These are phyloP conservation scores for Oreohelix idahoensis DNA, from an alignment of 1,140 invertebrate species.

Conservation along the genomic window DNA sequence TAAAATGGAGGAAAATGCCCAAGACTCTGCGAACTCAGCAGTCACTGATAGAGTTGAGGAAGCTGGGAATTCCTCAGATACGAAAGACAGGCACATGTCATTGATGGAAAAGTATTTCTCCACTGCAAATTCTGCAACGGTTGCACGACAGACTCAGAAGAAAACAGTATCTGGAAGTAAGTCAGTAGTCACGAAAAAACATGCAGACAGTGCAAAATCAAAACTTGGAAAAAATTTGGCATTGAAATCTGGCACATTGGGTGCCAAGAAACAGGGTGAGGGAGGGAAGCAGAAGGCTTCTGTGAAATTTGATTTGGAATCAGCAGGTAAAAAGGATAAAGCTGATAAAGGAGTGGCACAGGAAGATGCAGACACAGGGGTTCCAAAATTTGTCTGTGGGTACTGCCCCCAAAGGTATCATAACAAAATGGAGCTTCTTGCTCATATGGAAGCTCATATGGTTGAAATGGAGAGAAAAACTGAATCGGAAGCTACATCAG, in stretches of 20 bases:
- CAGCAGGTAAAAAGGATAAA: background rate
- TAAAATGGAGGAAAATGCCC: background rate
- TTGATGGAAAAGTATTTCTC: slow-evolving; percentile 41
- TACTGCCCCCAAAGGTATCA: slow-evolving; percentile 37
- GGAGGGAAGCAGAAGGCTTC: slow-evolving; percentile 6
- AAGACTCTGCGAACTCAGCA: background rate
- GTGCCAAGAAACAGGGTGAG: background rate
- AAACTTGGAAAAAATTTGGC: background rate
- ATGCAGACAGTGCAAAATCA: background rate
- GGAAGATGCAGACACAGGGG: slow-evolving; percentile 9
- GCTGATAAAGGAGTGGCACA: background rate
- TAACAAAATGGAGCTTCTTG: slow-evolving; percentile 32
- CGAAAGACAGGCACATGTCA: slow-evolving; percentile 3
- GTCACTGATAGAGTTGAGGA: background rate
- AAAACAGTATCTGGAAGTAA: background rate
- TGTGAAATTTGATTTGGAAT: slow-evolving; percentile 6
- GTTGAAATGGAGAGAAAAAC: slow-evolving; percentile 30
- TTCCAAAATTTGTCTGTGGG: slow-evolving; percentile 37
- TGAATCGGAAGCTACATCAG: background rate
- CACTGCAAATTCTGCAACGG: slow-evolving; percentile 24
- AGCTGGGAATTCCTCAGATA: background rate
- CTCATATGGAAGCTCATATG: slow-evolving; percentile 38
- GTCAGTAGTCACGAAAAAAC: background rate
- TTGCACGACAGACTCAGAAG: slow-evolving; percentile 13
- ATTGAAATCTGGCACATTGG: background rate